Base-by-base conservation (phyloP, 2,113 vertebrate species). In the Vulpes lagopus region DNA sequence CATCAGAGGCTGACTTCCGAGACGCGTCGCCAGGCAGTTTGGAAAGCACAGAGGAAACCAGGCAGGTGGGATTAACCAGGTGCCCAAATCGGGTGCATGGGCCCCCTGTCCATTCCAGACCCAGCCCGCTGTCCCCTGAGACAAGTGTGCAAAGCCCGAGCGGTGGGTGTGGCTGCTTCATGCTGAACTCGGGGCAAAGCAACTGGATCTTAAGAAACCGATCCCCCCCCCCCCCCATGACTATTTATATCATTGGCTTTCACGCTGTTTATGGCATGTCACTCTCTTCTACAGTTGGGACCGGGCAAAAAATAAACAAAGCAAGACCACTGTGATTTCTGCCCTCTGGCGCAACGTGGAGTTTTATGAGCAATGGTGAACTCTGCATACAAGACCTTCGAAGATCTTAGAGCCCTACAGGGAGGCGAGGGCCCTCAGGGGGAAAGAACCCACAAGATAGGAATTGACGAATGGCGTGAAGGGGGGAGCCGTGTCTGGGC, bases 31-130 rank as follows among this genome's bases (percentile, higher is more conserved):
- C 92, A 79, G 83, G 92, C 93, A 35, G 38, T 43, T 49, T 2
- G 64, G 35, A 73, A 25, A 32, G 95, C 93, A 69, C 89, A 59
- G 64, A 95, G 78, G 69, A 27, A 57, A 27, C 20, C 60, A 79
- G 89, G 69, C 20, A 6, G 62, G 53, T 6, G 73, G 71, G 91
- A 64, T 79, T n/a, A 76, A 83, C 25, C 8, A 19, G 82, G 80
- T 0, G 0, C 53, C 30, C 0, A 1, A 22, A 79, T 14, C 35
- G 2, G 1, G 16, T 5, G 17, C 15, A 2, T 15, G 25, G 9
- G 25, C 81, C 20, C 80, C 30, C 57, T 0, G 25, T 25, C 38
- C 2, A 2, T 51, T 60, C 76, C 14, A 0, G 27, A 4, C 71
- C 65, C 20, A 1, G 32, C 62, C 38, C 5, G 0, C 57, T 0